A percentile compares a stretch with the other conserved stretches of the same genome.
phyloP scores from a whole-genome alignment of 2,888 invertebrate genomes.

The Drosophila mayaguana region DNA sequence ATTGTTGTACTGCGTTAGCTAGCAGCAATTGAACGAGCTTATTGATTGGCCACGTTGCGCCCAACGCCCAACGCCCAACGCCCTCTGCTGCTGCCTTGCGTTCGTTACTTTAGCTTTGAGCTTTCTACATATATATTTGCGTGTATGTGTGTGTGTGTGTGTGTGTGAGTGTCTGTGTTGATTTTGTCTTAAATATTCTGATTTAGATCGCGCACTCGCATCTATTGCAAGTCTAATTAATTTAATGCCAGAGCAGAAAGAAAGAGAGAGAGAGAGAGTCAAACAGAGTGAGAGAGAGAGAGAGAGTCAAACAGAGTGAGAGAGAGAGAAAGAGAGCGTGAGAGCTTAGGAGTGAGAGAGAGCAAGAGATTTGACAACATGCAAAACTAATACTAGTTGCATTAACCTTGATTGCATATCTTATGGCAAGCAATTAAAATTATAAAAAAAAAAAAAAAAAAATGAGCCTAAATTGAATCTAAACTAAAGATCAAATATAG shows the following conservation, averaged over 20 bases:
- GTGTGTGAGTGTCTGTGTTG: conserved; percentile 26
- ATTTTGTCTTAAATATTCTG: conserved; percentile 65
- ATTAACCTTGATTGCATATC: conserved; percentile 4
- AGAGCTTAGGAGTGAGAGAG: too few species aligned
- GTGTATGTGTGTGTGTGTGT: neutral
- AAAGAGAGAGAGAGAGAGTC: too few species aligned
- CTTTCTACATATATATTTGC: neutral
- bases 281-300: too few species aligned
- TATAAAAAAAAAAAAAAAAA: neutral
- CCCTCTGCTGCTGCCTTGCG: neutral
- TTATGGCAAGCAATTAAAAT: neutral
- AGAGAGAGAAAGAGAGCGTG: too few species aligned
- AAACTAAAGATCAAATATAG: too few species aligned
- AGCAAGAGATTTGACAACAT: neutral
- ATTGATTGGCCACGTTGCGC: conserved; percentile 48
- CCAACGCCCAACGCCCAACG: neutral
- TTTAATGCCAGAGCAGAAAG: neutral
- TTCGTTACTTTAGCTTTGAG: neutral
- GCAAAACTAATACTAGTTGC: neutral
- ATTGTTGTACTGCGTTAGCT: conserved; percentile 50
- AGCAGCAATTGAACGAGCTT: conserved; percentile 54
- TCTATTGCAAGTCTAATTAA: conserved; percentile 23
- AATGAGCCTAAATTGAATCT: too few species aligned
- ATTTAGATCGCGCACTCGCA: conserved; percentile 44
- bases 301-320: too few species aligned